Percentiles rank a stretch among this genome's conserved stretches.
These are phyloP conservation scores for Phylloscopus whistleri DNA, from an alignment of 2,113 vertebrate species.

Conservation along the genomic window DNA sequence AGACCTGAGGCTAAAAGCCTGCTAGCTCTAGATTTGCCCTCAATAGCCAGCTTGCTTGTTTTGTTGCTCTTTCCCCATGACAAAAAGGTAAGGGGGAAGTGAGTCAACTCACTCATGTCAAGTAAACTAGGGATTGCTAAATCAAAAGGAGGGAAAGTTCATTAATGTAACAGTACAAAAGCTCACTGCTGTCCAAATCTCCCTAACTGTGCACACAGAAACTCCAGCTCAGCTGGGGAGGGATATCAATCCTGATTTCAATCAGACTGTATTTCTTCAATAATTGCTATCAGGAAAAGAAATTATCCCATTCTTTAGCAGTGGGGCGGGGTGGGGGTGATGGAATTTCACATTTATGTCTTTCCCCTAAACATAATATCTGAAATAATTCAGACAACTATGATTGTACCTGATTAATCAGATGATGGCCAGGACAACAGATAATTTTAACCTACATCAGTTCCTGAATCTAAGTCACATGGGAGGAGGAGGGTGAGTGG, in stretches of 20 bases:
- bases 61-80: background rate
- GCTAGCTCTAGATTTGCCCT: background rate
- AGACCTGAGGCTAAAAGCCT: background rate
- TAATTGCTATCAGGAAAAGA: slow-evolving; percentile 3
- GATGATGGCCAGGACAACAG: background rate
- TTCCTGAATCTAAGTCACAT: background rate
- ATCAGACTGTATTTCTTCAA: background rate
- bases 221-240: background rate
- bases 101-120: background rate
- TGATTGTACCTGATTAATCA: background rate
- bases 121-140: background rate
- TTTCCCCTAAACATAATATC: background rate
- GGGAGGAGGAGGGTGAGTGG: background rate
- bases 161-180: background rate
- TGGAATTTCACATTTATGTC: background rate
- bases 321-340: too few relatives aligned
- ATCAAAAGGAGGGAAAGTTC: background rate
- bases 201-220: background rate
- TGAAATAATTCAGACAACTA: background rate
- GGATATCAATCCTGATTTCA: background rate
- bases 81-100: background rate
- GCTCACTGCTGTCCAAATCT: background rate
- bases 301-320: background rate
- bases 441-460: background rate
- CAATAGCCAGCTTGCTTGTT: background rate